A percentile compares a stretch with the other conserved stretches of the same genome.
Conservation (phyloP, 2,797 vertebrate species). For the Hoplostethus mediterraneus region DNA sequence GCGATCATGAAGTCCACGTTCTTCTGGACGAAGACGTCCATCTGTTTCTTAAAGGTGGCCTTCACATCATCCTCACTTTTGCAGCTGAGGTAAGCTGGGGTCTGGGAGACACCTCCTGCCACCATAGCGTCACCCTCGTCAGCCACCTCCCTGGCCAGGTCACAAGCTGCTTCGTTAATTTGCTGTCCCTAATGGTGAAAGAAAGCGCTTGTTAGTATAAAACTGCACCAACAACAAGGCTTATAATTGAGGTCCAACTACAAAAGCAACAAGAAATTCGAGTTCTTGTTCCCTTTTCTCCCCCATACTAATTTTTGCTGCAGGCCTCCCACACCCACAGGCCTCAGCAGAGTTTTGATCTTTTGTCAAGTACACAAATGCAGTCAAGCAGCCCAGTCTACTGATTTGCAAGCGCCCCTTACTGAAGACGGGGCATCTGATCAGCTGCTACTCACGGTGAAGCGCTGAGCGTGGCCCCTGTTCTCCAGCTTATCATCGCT, state of each 20-base stretch:
- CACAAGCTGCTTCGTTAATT: conserved; percentile 96
- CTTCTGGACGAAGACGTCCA: conserved; percentile 92
- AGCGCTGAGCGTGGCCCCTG: conserved; percentile 89
- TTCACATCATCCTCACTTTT: conserved; percentile 93
- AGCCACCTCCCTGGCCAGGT: conserved; percentile 94
- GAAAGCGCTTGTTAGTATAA: neutral
- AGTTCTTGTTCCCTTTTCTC: neutral
- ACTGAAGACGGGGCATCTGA: neutral
- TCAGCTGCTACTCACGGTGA: conserved; percentile 77
- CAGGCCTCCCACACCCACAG: too few relatives aligned
- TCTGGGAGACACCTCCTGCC: conserved; percentile 96
- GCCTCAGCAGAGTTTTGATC: too few relatives aligned
- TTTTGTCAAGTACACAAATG: neutral
- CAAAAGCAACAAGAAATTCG: neutral
- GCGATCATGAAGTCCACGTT: conserved; percentile 96
- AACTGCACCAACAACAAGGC: too few relatives aligned
- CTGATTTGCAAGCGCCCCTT: too few relatives aligned
- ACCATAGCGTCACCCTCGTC: conserved; percentile 93
- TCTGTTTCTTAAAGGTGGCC: conserved; percentile 90
- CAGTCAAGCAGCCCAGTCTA: conserved; percentile 2
- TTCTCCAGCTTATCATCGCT: conserved; percentile 98
- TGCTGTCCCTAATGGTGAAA: conserved; percentile 83
- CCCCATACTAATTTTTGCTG: too few relatives aligned
- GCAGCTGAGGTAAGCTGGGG: conserved; percentile 95
- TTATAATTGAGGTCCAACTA: too few relatives aligned